phyloP scores from a whole-genome alignment of 1,140 invertebrate species.

The Nymphalis io region DNA sequence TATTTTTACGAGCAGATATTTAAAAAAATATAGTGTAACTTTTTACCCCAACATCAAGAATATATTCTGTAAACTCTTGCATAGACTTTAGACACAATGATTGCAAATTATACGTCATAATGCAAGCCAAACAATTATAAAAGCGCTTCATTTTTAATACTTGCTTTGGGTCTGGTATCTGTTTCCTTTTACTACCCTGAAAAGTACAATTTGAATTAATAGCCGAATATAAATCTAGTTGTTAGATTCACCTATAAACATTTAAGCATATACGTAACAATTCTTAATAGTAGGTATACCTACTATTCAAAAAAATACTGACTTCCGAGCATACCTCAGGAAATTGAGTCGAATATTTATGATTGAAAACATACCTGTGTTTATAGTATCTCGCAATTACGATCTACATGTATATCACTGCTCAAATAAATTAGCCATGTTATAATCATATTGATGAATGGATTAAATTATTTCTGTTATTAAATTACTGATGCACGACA shows the following conservation, averaged over 20 bases:
- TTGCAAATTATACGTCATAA: slow-evolving; percentile 94
- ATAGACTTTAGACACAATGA: slow-evolving; percentile 90
- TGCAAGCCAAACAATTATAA: slow-evolving; percentile 90
- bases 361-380: no score
- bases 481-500: background rate
- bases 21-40: slow-evolving; percentile 1
- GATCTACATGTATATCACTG: no score
- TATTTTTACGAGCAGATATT: no score
- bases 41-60: slow-evolving; percentile 88
- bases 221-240: no score
- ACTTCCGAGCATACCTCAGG: no score
- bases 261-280: no score
- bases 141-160: slow-evolving; percentile 86
- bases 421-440: slow-evolving; percentile 11
- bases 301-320: no score
- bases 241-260: no score
- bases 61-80: slow-evolving; percentile 88
- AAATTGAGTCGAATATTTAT: no score
- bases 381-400: no score
- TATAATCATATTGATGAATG: slow-evolving; percentile 4
- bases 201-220: slow-evolving; percentile 29
- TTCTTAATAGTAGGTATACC: no score
- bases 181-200: slow-evolving; percentile 87
- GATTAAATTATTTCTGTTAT: slow-evolving; percentile 11
- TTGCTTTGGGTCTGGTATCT: slow-evolving; percentile 86